These are phyloP conservation scores for Rhagologus leucostigma DNA, from an alignment of 2,113 vertebrate species.

Conservation along the genomic window DNA sequence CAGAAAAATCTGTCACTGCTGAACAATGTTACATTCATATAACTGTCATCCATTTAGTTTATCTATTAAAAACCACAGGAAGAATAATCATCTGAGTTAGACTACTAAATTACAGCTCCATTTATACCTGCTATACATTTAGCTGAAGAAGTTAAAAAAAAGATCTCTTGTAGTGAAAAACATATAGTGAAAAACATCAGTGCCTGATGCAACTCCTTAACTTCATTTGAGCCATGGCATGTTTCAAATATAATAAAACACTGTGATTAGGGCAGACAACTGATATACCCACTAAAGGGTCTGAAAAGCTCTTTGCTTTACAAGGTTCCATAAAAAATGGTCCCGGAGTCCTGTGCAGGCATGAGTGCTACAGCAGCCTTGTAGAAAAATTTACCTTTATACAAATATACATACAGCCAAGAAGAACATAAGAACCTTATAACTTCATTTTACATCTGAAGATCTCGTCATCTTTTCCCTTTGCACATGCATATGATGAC, in stretches of 20 bases:
- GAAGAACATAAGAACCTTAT: not conserved
- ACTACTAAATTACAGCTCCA: not conserved
- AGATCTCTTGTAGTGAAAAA: not conserved
- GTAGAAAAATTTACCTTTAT: not conserved
- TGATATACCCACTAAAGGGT: not conserved
- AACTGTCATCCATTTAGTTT: not conserved
- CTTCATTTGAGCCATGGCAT: not conserved
- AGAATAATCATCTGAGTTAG: not conserved
- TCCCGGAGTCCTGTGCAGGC: accelerated
- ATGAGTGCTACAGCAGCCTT: accelerated
- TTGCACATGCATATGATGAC: not conserved
- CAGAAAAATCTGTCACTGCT: not conserved
- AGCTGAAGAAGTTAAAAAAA: not conserved
- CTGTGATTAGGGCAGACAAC: not conserved
- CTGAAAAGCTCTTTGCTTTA: not conserved
- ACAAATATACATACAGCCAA: not conserved
- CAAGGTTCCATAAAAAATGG: not conserved
- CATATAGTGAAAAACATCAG: not conserved
- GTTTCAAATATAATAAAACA: not conserved
- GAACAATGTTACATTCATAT: not conserved
- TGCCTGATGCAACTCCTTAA: not conserved
- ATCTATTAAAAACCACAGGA: not conserved
- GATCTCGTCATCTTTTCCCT: accelerated
- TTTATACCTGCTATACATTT: not conserved
- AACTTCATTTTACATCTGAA: not conserved